Conservation (phyloP, 2,888 invertebrate genomes). For the Mesorhabditis sp. region DNA sequence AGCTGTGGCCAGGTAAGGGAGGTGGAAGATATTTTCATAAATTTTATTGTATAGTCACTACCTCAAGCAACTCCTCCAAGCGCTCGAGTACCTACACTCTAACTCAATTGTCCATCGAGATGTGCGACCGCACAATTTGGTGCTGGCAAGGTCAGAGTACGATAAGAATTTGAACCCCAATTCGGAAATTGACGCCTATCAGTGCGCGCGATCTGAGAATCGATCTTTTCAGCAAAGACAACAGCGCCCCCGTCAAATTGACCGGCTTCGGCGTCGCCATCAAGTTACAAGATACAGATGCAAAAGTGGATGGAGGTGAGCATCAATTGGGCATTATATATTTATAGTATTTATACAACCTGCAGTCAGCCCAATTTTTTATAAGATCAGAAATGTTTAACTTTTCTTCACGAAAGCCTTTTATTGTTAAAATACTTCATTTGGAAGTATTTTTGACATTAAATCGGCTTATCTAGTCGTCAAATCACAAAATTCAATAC, state of each 20-base stretch:
- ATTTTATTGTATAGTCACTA: constrained; percentile 76
- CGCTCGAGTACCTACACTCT: constrained; percentile 93
- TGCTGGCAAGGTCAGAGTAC: constrained; percentile 71
- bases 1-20: constrained; percentile 86
- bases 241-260: constrained; percentile 94
- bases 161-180: too few species aligned
- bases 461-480: too few species aligned
- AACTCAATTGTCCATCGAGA: constrained; percentile 96
- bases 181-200: too few species aligned
- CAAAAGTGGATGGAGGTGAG: constrained; percentile 15
- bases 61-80: constrained; percentile 95
- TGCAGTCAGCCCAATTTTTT: too few species aligned
- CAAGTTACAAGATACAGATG: constrained; percentile 69
- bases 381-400: too few species aligned
- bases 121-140: constrained; percentile 91
- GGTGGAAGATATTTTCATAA: not conserved
- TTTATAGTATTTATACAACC: too few species aligned
- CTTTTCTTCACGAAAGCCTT: too few species aligned
- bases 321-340: too few species aligned
- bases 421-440: too few species aligned
- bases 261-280: constrained; percentile 96
- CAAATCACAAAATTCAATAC: too few species aligned
- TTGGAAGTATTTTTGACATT: too few species aligned
- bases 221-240: constrained; percentile 71
- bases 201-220: too few species aligned